Evolutionary conservation across 2,888 invertebrate genomes (phyloP).

Genomic region (Aromia moschata): DNA sequence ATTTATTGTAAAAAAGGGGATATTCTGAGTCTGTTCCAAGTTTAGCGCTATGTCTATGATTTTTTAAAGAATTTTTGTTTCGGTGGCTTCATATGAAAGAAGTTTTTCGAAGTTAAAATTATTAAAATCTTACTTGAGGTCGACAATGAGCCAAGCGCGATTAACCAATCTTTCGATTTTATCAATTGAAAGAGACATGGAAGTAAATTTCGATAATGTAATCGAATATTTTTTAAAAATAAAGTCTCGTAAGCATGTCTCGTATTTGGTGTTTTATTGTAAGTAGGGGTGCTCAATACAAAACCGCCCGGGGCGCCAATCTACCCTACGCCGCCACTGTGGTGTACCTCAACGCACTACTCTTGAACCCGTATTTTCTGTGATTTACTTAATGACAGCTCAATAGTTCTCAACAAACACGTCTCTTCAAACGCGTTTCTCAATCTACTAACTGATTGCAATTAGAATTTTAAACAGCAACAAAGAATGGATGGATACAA

Average conservation of each 20-base stretch:
- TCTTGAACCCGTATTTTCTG: no score
- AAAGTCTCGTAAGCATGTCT: conserved; percentile 7
- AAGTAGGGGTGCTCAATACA: conserved; percentile 5
- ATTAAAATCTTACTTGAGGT: conserved; percentile 14
- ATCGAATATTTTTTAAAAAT: conserved; percentile 18
- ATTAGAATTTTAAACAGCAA: no score
- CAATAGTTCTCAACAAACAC: no score
- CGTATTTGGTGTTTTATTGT: conserved; percentile 13
- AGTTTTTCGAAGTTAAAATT: conserved; percentile 4
- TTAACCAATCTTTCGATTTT: conserved; percentile 14
- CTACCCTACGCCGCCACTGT: conserved; percentile 2
- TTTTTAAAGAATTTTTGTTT: conserved; percentile 17
- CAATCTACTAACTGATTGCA: no score
- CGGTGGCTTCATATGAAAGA: conserved; percentile 9
- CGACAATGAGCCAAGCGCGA: conserved; percentile 14
- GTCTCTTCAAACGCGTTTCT: no score
- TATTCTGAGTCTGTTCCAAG: conserved; percentile 20
- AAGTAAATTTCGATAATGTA: conserved; percentile 11
- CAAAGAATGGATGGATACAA: no score
- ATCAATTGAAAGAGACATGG: conserved; percentile 7
- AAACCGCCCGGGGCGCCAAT: conserved; percentile 18
- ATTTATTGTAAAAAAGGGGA: conserved; percentile 14
- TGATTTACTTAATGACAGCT: no score
- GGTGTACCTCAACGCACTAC: no score
- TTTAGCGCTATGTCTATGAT: conserved; percentile 13